Evolutionary conservation across 2,888 invertebrate genomes (phyloP), one percentile per base, ranked within the genome.

Genomic region (Metellina segmentata): DNA sequence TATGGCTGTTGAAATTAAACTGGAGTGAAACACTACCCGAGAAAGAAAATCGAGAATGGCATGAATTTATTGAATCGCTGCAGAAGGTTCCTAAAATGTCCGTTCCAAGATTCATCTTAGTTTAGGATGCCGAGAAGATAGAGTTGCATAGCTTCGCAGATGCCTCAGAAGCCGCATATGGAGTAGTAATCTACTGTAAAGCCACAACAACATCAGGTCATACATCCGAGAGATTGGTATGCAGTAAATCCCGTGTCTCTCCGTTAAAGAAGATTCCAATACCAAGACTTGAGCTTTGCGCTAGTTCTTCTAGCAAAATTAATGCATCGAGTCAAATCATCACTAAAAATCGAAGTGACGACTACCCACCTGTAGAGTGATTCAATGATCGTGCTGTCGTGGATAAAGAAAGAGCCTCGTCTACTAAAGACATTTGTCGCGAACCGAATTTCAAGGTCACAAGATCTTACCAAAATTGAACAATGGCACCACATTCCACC

Each of bases 341-440:
- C 16, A 19, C 9, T 70, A 48, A 78, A 78, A 49, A 20, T 49
- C 70, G 7, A 69, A 19, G 49, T 49, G 13, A 11, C 8, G 16
- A 49, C 48, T 16, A 79, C 11, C 0, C 75, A 6, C 16, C 19
- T 61, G 1, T 85, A 49, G n/a, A 74, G 8, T 5, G 8, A 85
- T 20, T 49, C 34, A 2, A 34, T 34, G 34, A 85, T 74, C 1
- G 74, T 52, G 9, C 74, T 85, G n/a, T 52, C 74, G 9, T 74
- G 53, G 72, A 16, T 74, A 2, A 9, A 51, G 8, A n/a, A 52
- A 9, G 6, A 20, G n/a, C 11, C 61, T 13, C 6, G 13, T 11
- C n/a, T 20, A 8, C 51, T 71, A 19, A 34, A 77, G 20, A 61
- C 69, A 5, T 77, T 77, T 85, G 77, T 85, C 61, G 75, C 77